phyloP scores from a whole-genome alignment of 2,888 invertebrate genomes.

The Scrobipalpa atriplicella region DNA sequence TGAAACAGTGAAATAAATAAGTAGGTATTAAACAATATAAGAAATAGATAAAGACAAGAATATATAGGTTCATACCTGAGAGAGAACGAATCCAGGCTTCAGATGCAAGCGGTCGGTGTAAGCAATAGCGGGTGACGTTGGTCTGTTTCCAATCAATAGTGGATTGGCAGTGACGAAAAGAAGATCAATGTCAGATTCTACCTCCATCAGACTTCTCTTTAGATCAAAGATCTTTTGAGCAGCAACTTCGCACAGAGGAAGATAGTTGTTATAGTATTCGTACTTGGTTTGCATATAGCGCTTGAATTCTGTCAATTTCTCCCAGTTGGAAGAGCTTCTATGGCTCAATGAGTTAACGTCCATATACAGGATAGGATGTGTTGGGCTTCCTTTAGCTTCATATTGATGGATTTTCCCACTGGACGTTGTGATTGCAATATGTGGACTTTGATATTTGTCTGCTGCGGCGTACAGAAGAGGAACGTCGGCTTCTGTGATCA shows the following conservation, averaged over 20 bases:
- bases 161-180: constrained; percentile 69
- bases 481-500: constrained; percentile 80
- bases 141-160: constrained; percentile 65
- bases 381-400: constrained; percentile 78
- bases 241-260: constrained; percentile 64
- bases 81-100: constrained; percentile 57
- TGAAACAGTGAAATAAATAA: constrained; percentile 45
- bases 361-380: constrained; percentile 77
- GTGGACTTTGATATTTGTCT: constrained; percentile 78
- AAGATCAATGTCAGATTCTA: constrained; percentile 73
- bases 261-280: constrained; percentile 66
- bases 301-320: constrained; percentile 60
- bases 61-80: constrained; percentile 54
- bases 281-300: constrained; percentile 59
- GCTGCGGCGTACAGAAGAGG: constrained; percentile 77
- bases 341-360: constrained; percentile 72
- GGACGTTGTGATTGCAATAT: constrained; percentile 78
- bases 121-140: constrained; percentile 62
- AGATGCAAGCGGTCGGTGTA: constrained; percentile 73
- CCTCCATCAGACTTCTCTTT: constrained; percentile 60
- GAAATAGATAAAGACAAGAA: background rate
- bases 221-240: constrained; percentile 66
- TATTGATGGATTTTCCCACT: constrained; percentile 75
- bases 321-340: constrained; percentile 67
- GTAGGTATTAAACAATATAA: background rate